These are phyloP conservation scores for Rhopilema esculentum DNA, from an alignment of 30 jellyfish, hydroid and myxozoan genomes.

Conservation along the genomic window DNA sequence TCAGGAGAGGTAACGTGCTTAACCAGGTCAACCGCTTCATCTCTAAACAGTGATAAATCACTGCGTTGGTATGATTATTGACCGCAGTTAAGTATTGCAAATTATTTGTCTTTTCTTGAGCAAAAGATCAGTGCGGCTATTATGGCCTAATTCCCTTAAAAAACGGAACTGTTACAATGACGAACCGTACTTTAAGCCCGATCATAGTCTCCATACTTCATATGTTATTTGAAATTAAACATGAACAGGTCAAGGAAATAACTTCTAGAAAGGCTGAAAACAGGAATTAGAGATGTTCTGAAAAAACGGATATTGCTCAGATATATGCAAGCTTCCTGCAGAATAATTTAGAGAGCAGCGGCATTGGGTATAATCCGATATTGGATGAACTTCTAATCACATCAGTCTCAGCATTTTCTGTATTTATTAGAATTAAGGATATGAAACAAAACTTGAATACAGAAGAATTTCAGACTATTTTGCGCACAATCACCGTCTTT, in stretches of 20 bases:
- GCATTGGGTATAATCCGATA: not conserved
- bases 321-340: not conserved
- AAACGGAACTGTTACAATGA: not conserved
- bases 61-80: not conserved
- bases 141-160: not conserved
- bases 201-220: too few species aligned
- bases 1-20: not conserved
- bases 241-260: not conserved
- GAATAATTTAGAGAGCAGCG: not conserved
- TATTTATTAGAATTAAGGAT: not conserved
- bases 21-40: not conserved
- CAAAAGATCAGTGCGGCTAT: not conserved
- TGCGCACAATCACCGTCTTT: not conserved
- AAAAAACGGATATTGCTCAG: not conserved
- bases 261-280: not conserved
- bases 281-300: not conserved
- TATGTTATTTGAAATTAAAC: too few species aligned
- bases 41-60: not conserved
- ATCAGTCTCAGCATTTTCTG: not conserved
- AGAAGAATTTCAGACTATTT: not conserved
- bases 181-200: too few species aligned
- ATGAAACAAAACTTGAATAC: not conserved
- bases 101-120: not conserved
- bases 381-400: not conserved
- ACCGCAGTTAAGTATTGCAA: not conserved